Conservation (phyloP, 2,888 invertebrate species). For the Ypsolopha sequella region DNA sequence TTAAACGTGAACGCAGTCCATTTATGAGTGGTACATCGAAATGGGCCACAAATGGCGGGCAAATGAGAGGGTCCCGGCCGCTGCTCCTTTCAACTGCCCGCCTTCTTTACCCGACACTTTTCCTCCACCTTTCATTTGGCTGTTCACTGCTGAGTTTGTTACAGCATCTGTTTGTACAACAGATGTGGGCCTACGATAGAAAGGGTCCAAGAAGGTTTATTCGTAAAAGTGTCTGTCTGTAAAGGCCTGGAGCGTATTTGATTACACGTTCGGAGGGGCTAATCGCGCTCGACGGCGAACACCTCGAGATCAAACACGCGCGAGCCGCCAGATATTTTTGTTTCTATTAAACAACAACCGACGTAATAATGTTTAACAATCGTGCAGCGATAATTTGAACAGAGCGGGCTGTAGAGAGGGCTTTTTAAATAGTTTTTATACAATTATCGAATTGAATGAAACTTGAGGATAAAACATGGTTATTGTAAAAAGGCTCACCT, state of each 20-base stretch:
- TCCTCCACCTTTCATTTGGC: slow-evolving; percentile 14
- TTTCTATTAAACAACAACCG: slow-evolving; percentile 72
- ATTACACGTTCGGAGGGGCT: slow-evolving; percentile 70
- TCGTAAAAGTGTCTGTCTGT: slow-evolving; percentile 24
- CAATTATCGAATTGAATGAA: too few species aligned
- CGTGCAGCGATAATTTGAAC: slow-evolving; percentile 69
- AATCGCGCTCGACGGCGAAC: slow-evolving; percentile 70
- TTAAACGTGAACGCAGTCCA: slow-evolving; percentile 59
- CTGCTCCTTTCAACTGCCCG: slow-evolving; percentile 41
- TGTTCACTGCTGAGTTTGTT: slow-evolving; percentile 6
- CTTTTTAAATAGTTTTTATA: not conserved
- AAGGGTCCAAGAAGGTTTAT: slow-evolving; percentile 7
- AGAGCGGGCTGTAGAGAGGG: slow-evolving; percentile 27
- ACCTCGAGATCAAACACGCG: slow-evolving; percentile 72
- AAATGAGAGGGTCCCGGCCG: slow-evolving; percentile 69
- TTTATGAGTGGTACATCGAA: slow-evolving; percentile 69
- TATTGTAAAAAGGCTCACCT: too few species aligned
- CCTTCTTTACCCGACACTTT: slow-evolving; percentile 21
- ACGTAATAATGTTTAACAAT: slow-evolving; percentile 72
- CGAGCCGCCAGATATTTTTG: slow-evolving; percentile 72
- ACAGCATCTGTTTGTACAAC: not conserved
- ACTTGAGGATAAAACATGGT: too few species aligned
- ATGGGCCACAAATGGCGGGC: slow-evolving; percentile 70
- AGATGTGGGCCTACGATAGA: slow-evolving; percentile 23
- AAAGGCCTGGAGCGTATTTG: slow-evolving; percentile 63